Evolutionary conservation across 2,888 invertebrate genomes (phyloP).

Genomic region (Didymodactylos carnosus): DNA sequence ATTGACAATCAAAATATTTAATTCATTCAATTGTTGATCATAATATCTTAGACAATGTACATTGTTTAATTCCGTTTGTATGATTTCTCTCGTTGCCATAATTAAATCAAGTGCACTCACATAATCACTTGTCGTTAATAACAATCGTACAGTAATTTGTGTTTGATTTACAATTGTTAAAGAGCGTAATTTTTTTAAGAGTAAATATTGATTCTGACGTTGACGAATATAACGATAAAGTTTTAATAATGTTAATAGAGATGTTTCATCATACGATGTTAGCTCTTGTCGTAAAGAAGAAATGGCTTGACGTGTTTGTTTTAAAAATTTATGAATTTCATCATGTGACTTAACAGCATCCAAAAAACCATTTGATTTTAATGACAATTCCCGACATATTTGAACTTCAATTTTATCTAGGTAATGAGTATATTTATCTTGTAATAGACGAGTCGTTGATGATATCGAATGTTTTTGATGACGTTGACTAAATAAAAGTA

Average conservation of each 20-base stretch:
- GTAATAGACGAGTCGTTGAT: conserved; percentile 3
- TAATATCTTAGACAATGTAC: conserved; percentile 59
- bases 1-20: conserved; percentile 81
- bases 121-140: conserved; percentile 83
- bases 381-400: conserved; percentile 72
- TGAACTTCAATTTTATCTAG: conserved; percentile 80
- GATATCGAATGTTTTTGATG: not conserved
- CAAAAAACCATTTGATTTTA: conserved; percentile 87
- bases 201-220: not conserved
- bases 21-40: conserved; percentile 78
- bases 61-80: conserved; percentile 68
- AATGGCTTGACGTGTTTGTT: conserved; percentile 25
- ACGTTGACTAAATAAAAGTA: too few species aligned
- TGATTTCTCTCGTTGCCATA: conserved; percentile 77
- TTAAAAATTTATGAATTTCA: conserved; percentile 80
- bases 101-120: conserved; percentile 90
- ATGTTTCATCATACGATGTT: not conserved
- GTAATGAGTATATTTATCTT: conserved; percentile 57
- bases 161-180: conserved; percentile 92
- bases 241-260: not conserved
- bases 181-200: conserved; percentile 45
- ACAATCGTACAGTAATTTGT: conserved; percentile 80
- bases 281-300: conserved; percentile 25
- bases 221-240: conserved; percentile 3
- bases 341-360: conserved; percentile 96